Evolutionary conservation across 2,113 vertebrate genomes (phyloP), one percentile per base, ranked within the genome.

Genomic region (Percopsis transmontana): DNA sequence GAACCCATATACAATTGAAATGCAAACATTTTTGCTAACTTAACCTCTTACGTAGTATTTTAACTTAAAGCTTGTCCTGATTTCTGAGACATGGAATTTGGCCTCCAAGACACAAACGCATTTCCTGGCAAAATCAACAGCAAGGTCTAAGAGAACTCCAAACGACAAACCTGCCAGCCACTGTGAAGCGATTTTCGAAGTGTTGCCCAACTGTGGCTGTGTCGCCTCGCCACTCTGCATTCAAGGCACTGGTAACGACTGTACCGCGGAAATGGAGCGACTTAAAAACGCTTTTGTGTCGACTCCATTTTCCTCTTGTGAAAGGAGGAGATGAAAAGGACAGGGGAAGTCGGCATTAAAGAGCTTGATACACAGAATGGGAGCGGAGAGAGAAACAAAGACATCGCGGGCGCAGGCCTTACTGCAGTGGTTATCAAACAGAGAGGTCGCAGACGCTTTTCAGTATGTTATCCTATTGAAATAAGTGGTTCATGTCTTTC

Each of bases 81-180:
- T 42, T 53, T 50, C 41, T 62, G 42, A 70, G 74, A 69, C 6
- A 19, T 58, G 23, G 51, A 48, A 23, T 64, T 8, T 2, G 23
- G 19, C 23, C 59, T 33, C 45, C 48, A 62, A 33, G 44, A 61
- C 47, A 42, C 52, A 19, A 44, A 70, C 18, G 64, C 57, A 73
- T 69, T 80, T 81, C 61, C 57, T 62, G 11, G 52, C 41, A 62
- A 59, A 62, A 79, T 72, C 65, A 71, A 73, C 47, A 71, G 56
- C 71, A 71, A 82, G 80, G 67, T 80, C 70, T 74, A 82, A 71
- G 8, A 3, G 50, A 63, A 76, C 69, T 76, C 45, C n/a, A n/a
- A n/a, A 64, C 72, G 81, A 54, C 40, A 62, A 83, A 78, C 76
- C 73, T 68, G 68, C 68, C 64, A 58, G 66, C 76, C 62, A 69